These are phyloP conservation scores for Danaus melanippus DNA, from an alignment of 1,140 invertebrate species.

Conservation along the genomic window DNA sequence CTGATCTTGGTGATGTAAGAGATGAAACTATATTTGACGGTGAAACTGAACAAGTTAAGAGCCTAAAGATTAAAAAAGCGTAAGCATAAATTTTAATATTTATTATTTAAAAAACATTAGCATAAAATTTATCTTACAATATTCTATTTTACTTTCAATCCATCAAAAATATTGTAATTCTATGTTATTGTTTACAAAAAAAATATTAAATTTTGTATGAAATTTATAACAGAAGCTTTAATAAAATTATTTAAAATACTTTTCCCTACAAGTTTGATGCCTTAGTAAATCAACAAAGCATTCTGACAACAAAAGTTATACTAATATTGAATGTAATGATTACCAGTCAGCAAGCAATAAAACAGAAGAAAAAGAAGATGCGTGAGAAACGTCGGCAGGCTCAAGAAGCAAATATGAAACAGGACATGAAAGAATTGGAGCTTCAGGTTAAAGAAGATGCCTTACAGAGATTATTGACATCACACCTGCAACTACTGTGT, in stretches of 20 bases:
- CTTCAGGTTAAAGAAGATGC: slow-evolving; percentile 43
- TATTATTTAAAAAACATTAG: neutral
- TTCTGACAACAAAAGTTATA: too few species aligned
- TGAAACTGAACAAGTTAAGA: slow-evolving; percentile 23
- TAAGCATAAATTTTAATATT: slow-evolving; percentile 21
- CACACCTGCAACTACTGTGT: slow-evolving; percentile 54
- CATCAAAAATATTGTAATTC: too few species aligned
- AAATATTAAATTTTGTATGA: too few species aligned
- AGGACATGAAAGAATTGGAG: slow-evolving; percentile 41
- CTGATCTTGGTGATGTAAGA: slow-evolving; percentile 36
- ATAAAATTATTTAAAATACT: too few species aligned
- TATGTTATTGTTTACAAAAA: too few species aligned
- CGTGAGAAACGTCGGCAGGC: slow-evolving; percentile 44
- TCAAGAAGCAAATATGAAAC: slow-evolving; percentile 54
- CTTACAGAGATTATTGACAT: slow-evolving; percentile 37
- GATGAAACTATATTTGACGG: slow-evolving; percentile 30
- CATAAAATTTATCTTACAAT: too few species aligned
- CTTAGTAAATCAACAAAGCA: too few species aligned
- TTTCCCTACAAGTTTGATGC: too few species aligned
- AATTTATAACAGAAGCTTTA: too few species aligned
- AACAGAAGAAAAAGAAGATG: slow-evolving; percentile 46
- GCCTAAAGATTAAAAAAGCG: slow-evolving; percentile 53
- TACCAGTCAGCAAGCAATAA: slow-evolving; percentile 40
- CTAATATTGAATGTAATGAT: neutral
- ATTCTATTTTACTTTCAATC: too few species aligned